Evolutionary conservation across 2,113 vertebrate genomes (phyloP).

Genomic region (Sylvietta virens): DNA sequence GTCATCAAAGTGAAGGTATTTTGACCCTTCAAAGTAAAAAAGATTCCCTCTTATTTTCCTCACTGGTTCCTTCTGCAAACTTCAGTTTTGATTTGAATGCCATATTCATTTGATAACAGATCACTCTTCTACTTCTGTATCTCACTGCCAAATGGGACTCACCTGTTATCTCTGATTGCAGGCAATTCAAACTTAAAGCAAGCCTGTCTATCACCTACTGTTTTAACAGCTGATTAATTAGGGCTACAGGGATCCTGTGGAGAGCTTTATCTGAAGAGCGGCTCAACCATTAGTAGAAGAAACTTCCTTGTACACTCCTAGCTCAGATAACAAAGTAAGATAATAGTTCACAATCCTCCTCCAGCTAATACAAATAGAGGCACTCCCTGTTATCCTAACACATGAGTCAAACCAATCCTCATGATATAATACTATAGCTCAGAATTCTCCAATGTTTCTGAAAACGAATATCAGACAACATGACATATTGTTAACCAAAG

Average conservation of each 20-base stretch:
- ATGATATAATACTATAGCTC: neutral
- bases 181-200: slow-evolving; percentile 78
- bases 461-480: slow-evolving; percentile 37
- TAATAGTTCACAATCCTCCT: slow-evolving; percentile 76
- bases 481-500: neutral
- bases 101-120: slow-evolving; percentile 65
- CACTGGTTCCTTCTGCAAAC: slow-evolving; percentile 19
- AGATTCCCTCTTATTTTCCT: neutral
- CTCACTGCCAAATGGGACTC: slow-evolving; percentile 69
- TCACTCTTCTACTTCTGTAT: slow-evolving; percentile 64
- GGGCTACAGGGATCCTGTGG: slow-evolving; percentile 69
- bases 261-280: slow-evolving; percentile 82
- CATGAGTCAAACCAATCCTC: slow-evolving; percentile 44
- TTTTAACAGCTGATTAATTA: slow-evolving; percentile 85
- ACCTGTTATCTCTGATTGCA: slow-evolving; percentile 80
- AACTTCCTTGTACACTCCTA: slow-evolving; percentile 80
- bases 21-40: neutral
- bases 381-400: slow-evolving; percentile 78
- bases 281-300: slow-evolving; percentile 81
- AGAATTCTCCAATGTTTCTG: slow-evolving; percentile 45
- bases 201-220: slow-evolving; percentile 78
- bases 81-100: slow-evolving; percentile 56
- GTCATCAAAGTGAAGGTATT: neutral
- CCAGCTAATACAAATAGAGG: slow-evolving; percentile 78
- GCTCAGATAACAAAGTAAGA: slow-evolving; percentile 83